Evolutionary conservation across 2,888 invertebrate genomes (phyloP).

Genomic region (Drosophila peninsularis): DNA sequence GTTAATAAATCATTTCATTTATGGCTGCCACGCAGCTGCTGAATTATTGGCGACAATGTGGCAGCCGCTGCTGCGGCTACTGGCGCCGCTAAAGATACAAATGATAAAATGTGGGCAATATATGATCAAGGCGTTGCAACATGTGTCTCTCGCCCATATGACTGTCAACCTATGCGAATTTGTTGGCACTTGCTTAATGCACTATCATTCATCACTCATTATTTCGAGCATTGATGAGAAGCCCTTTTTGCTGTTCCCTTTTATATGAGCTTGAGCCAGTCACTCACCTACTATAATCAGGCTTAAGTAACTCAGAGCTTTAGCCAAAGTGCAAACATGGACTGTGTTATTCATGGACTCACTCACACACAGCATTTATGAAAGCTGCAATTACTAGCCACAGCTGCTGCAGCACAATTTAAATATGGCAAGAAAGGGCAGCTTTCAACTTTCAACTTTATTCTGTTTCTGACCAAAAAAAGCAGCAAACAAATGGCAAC

Average conservation of each 20-base stretch:
- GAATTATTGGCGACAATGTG: constrained; percentile 79
- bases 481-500: not conserved
- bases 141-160: constrained; percentile 10
- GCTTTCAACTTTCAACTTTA: constrained; percentile 11
- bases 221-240: not conserved
- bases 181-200: not conserved
- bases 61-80: constrained; percentile 40
- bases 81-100: constrained; percentile 29
- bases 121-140: constrained; percentile 15
- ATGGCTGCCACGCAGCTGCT: constrained; percentile 57
- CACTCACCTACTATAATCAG: not conserved
- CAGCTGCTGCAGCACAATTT: constrained; percentile 31
- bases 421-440: constrained; percentile 33
- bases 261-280: not conserved
- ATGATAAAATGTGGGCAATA: constrained; percentile 4
- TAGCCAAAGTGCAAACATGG: not conserved
- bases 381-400: constrained; percentile 27
- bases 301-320: no score
- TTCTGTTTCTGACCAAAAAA: constrained; percentile 1
- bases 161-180: constrained; percentile 6
- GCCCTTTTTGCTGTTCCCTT: no score
- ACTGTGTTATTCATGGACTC: constrained; percentile 19
- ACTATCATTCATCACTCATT: not conserved
- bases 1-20: constrained; percentile 73
- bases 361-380: constrained; percentile 8